A percentile compares a stretch with the other conserved stretches of the same genome.
phyloP scores from a whole-genome alignment of 2,797 vertebrate species.

The Neosilurus hyrtlii region DNA sequence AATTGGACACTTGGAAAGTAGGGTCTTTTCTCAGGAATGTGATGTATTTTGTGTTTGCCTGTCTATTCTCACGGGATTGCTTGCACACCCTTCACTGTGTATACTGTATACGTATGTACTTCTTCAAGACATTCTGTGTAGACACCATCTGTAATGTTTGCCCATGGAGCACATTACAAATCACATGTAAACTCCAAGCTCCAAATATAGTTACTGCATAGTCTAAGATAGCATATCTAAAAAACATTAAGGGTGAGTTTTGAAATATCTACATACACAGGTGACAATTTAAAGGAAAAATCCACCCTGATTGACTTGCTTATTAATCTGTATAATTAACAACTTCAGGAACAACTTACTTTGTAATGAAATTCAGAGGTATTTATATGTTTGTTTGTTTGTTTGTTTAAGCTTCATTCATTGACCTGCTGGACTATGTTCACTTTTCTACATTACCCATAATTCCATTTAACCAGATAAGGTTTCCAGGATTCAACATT shows the following conservation, averaged over 20 bases:
- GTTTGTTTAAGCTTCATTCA: neutral
- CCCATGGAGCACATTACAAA: neutral
- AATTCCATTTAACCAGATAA: neutral
- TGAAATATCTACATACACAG: neutral
- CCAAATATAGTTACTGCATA: neutral
- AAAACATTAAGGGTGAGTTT: neutral
- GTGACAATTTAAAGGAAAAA: neutral
- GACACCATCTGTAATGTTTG: neutral
- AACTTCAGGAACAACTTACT: neutral
- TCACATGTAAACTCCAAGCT: neutral
- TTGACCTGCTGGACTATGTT: neutral
- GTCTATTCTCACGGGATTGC: neutral
- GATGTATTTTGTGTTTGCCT: constrained; percentile 14
- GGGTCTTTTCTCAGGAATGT: constrained; percentile 55
- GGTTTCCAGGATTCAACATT: neutral
- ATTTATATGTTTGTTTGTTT: neutral
- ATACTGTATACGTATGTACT: neutral
- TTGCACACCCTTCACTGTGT: neutral
- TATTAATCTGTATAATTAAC: neutral
- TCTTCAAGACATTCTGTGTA: neutral
- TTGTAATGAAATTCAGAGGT: neutral
- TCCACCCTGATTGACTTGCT: neutral
- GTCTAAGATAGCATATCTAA: neutral
- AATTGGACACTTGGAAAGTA: constrained; percentile 62
- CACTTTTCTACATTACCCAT: neutral